Evolutionary conservation across 1,140 invertebrate genomes (phyloP).

Genomic region (Drosophila seguyi): DNA sequence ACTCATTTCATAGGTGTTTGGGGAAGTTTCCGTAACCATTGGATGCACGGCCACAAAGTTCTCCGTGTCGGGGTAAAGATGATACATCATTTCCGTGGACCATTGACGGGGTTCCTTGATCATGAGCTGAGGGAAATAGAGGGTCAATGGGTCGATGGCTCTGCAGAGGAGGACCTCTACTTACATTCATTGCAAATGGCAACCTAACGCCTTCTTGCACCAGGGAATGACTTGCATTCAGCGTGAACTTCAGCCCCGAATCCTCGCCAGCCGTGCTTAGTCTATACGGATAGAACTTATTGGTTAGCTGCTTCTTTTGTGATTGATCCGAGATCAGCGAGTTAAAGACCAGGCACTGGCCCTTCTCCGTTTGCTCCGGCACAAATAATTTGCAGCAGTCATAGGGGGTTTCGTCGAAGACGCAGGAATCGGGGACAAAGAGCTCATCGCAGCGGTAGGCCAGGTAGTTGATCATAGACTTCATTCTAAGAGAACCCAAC

Average conservation of each 20-base stretch:
- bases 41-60: conserved; percentile 68
- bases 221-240: conserved; percentile 44
- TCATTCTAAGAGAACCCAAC: conserved; percentile 14
- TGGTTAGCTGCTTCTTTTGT: conserved; percentile 60
- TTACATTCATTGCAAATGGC: conserved; percentile 57
- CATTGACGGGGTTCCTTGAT: conserved; percentile 67
- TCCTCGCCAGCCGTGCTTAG: conserved; percentile 64
- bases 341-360: conserved; percentile 72
- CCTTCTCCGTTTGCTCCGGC: conserved; percentile 62
- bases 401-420: conserved; percentile 59
- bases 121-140: conserved; percentile 47
- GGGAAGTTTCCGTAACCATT: conserved; percentile 43
- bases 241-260: conserved; percentile 58
- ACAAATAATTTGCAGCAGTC: conserved; percentile 74
- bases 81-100: conserved; percentile 43
- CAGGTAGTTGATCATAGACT: conserved; percentile 49
- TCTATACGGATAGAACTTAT: conserved; percentile 63
- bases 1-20: conserved; percentile 41
- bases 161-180: not conserved
- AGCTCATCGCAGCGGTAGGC: conserved; percentile 74
- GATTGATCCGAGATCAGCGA: conserved; percentile 70
- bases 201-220: not conserved
- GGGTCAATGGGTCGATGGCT: not conserved
- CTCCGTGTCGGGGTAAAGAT: conserved; percentile 59
- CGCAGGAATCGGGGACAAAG: conserved; percentile 56